Conservation (phyloP, 2,888 invertebrate genomes). For the Drosophila sordidula region DNA sequence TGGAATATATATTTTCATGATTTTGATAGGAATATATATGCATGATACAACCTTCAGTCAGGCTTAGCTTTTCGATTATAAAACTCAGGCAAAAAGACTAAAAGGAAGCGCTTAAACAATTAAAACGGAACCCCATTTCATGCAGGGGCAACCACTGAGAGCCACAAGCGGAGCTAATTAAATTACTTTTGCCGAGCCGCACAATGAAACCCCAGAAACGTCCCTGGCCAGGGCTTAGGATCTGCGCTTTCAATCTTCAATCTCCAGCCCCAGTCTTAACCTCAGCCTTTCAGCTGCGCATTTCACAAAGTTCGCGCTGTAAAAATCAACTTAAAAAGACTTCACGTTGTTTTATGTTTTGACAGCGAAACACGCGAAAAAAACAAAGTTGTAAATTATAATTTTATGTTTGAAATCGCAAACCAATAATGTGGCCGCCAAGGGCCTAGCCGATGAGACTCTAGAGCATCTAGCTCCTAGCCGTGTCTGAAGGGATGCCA, state of each 20-base stretch:
- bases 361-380: conserved; percentile 41
- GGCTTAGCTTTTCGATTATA: conserved; percentile 18
- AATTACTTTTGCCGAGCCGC: conserved; percentile 53
- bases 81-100: conserved; percentile 30
- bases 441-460: conserved; percentile 23
- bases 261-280: background rate
- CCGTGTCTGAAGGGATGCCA: conserved; percentile 8
- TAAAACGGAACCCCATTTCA: conserved; percentile 48
- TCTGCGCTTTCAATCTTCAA: conserved; percentile 11
- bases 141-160: conserved; percentile 36
- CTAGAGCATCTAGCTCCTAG: conserved; percentile 18
- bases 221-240: conserved; percentile 40
- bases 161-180: conserved; percentile 69
- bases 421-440: conserved; percentile 49
- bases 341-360: conserved; percentile 77
- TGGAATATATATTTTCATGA: too few species aligned
- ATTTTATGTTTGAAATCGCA: conserved; percentile 77
- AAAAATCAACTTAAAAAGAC: conserved; percentile 75
- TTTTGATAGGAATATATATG: too few species aligned
- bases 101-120: conserved; percentile 50
- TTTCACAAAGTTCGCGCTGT: conserved; percentile 67
- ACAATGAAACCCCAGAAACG: conserved; percentile 21
- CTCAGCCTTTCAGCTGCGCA: conserved; percentile 40
- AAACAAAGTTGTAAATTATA: conserved; percentile 83
- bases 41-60: conserved; percentile 25